Conservation (phyloP, 2,113 vertebrate species). For the Notothenia coriiceps region DNA sequence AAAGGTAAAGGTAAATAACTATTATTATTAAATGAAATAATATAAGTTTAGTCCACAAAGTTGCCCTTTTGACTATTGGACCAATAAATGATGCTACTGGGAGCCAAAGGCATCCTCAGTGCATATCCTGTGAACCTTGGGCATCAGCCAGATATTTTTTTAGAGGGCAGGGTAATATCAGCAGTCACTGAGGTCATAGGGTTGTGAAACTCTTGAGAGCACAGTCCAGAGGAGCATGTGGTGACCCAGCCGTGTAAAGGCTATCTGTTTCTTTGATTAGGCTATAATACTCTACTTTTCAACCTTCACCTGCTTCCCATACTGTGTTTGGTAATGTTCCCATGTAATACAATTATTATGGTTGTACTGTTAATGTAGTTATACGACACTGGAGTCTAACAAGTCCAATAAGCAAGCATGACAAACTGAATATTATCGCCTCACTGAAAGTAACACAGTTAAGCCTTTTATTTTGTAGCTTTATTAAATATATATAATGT, state of each 20-base stretch:
- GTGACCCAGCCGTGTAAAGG: constrained; percentile 6
- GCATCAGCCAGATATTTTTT: constrained; percentile 28
- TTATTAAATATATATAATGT: too few relatives aligned
- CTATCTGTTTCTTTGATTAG: constrained; percentile 38
- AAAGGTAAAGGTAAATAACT: too few relatives aligned
- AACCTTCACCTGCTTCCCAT: neutral
- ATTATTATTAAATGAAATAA: too few relatives aligned
- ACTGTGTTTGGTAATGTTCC: neutral
- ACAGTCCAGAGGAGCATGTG: constrained; percentile 67
- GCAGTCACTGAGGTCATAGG: constrained; percentile 36
- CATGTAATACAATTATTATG: neutral
- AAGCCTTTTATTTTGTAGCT: neutral
- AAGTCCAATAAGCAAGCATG: neutral
- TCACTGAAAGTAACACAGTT: neutral
- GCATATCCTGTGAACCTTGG: constrained; percentile 31
- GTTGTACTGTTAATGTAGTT: neutral
- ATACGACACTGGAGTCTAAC: neutral
- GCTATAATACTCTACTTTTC: constrained; percentile 15
- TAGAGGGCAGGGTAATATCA: constrained; percentile 31
- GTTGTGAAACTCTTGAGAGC: constrained; percentile 72
- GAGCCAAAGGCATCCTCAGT: constrained; percentile 13
- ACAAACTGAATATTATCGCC: neutral
- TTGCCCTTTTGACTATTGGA: neutral
- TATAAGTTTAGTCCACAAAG: neutral
- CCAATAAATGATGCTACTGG: neutral